A percentile compares a stretch with the other conserved stretches of the same genome.
These are phyloP conservation scores for Lasioglossum malachurum DNA, from an alignment of 2,888 invertebrate species.

Conservation along the genomic window DNA sequence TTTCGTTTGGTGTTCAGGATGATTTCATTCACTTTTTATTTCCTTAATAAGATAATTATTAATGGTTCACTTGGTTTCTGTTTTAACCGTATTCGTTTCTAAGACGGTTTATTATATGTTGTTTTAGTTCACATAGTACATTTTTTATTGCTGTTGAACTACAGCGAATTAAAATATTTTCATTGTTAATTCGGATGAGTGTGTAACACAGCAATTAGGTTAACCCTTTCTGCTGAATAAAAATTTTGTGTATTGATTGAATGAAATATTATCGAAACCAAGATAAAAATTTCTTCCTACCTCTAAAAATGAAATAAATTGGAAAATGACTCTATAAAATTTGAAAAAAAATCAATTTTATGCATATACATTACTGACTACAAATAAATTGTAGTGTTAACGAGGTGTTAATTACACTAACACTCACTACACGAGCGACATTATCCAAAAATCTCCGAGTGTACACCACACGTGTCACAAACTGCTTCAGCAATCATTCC, in stretches of 20 bases:
- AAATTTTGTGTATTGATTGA: too few species aligned
- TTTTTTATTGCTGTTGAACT: not conserved
- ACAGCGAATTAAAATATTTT: not conserved
- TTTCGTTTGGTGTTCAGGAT: not conserved
- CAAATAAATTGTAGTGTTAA: not conserved
- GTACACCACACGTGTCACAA: not conserved
- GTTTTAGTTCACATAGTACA: not conserved
- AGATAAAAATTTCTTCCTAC: too few species aligned
- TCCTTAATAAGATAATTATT: not conserved
- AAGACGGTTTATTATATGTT: not conserved
- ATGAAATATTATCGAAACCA: too few species aligned
- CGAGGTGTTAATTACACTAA: not conserved
- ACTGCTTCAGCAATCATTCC: not conserved
- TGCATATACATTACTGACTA: not conserved
- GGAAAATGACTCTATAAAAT: not conserved
- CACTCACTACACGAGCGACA: not conserved
- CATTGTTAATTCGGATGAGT: too few species aligned
- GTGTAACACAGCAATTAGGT: not conserved
- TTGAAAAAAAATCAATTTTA: not conserved
- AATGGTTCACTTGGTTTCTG: not conserved
- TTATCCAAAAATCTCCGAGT: not conserved
- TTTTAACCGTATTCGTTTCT: too few species aligned
- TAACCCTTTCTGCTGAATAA: not conserved
- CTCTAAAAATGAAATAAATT: too few species aligned
- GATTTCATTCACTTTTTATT: not conserved